Evolutionary conservation across 2,888 invertebrate species (phyloP), one percentile per base, ranked within the genome.

Genomic region (Hetaerina titia): DNA sequence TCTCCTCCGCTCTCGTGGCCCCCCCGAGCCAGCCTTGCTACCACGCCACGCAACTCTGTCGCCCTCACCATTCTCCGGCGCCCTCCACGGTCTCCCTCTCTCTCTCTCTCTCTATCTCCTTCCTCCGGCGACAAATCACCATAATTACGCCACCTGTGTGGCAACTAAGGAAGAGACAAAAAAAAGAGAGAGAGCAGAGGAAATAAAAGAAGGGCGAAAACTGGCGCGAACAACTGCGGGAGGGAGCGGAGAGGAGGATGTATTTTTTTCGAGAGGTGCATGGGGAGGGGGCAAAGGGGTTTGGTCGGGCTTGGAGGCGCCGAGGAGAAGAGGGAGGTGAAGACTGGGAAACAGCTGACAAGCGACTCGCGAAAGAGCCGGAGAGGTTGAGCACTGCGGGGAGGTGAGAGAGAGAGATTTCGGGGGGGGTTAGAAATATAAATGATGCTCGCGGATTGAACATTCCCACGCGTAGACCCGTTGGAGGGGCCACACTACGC

Each of bases 91-190:
- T 69, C 69, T 69, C 69, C 8, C 45, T 7, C 69, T 45, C 88
- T 88, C 88, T 45, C 17, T 56, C 31, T 25, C 63, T 25, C 60
- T 25, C 63, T 19, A 0, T 31, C 58, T 64, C 31, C 90, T 69
- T 90, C 90, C 90, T 90, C 64, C 90, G 90, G 90, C 90, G 90
- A 90, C 90, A 69, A 90, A 90, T 90, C 90, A 90, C 90, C 90
- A 90, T 90, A 90, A 90, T 90, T 90, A 90, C 90, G 90, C 90
- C 90, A 90, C 90, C 90, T 90, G 90, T 90, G 90, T 90, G 81
- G 31, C 81, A 81, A 81, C 31, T 81, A 81, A 81, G 81, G 31
- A 81, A 31, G 81, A 81, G 81, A 81, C 81, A 81, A 81, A 31
- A 81, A 81, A 81, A 31, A 31, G 81, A 81, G n/a, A 31, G 81